Percentiles rank a stretch among this genome's conserved stretches.
Evolutionary conservation across 2,797 vertebrate genomes (phyloP).

Genomic region (Silurus aristotelis): DNA sequence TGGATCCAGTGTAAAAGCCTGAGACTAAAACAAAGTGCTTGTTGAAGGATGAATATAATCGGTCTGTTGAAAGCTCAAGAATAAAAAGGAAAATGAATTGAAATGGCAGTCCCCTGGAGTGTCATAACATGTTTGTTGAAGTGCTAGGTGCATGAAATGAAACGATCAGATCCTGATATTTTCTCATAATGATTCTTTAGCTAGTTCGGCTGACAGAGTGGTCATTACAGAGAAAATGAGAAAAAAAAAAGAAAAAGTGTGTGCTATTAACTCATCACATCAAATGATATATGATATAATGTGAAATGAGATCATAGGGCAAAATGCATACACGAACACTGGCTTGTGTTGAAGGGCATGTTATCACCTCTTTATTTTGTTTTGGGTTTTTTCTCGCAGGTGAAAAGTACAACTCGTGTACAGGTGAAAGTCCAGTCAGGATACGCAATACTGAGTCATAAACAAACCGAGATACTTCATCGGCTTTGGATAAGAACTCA

Average conservation of each 20-base stretch:
- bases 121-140: slow-evolving; percentile 42
- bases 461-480: slow-evolving; percentile 41
- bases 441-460: slow-evolving; percentile 33
- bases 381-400: slow-evolving; percentile 4
- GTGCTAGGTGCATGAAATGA: slow-evolving; percentile 32
- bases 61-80: slow-evolving; percentile 27
- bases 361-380: slow-evolving; percentile 21
- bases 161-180: slow-evolving; percentile 32
- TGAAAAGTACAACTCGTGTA: slow-evolving; percentile 36
- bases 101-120: slow-evolving; percentile 25
- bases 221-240: slow-evolving; percentile 1
- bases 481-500: slow-evolving; percentile 42
- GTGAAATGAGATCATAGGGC: not conserved
- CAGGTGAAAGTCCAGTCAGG: slow-evolving; percentile 47
- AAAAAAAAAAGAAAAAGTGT: not conserved
- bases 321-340: not conserved
- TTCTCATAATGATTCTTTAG: slow-evolving; percentile 4
- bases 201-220: not conserved
- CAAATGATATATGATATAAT: not conserved
- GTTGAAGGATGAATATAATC: slow-evolving; percentile 14
- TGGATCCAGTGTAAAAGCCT: not conserved
- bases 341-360: slow-evolving; percentile 6
- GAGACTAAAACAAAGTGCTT: not conserved
- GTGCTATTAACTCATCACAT: not conserved
- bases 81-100: not conserved